Base-by-base conservation (phyloP, 2,113 vertebrate species). In the Saimiri boliviensis region DNA sequence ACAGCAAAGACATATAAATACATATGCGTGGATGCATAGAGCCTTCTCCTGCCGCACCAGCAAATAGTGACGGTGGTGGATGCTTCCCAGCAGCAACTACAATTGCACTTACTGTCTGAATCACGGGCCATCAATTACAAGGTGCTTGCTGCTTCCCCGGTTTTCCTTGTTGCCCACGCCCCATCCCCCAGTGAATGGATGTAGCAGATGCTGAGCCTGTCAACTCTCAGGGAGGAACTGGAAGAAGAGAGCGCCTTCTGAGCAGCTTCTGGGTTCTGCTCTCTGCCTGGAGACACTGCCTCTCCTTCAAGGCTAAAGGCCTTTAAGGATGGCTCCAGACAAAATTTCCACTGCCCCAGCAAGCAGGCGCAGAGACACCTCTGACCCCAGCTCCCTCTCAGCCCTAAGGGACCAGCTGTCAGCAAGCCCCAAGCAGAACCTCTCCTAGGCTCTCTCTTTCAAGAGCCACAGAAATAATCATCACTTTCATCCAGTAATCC, bases 41-140 rank as follows among this genome's bases (percentile, higher is more conserved):
- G 47, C 35, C 35, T n/a, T 49, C 85, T 71, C 7, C 0, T 8
- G 27, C 0, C 0, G 1, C 71, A 56, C 45, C 14, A 40, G 71
- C 2, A 0, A n/a, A 9, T 0, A 35, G 42, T 0, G 0, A 30
- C 9, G 81, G 54, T 7, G 32, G 30, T 11, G 30, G 66, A 2
- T 58, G 20, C 73, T 37, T 68, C 88, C 68, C 42, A 25, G 74
- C 20, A 37, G 49, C 23, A 3, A 9, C 5, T 20, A 25, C 32
- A 32, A 1, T 21, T 5, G 11, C 82, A 76, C 73, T 82, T 71
- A 14, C 71, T 66, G 47, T 58, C 27, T 81, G 71, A 56, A 13
- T 60, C 27, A n/a, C 3, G 37, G 60, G 56, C 54, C 47, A 17
- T 13, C 25, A 6, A 0, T 1, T n/a, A 56, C 13, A 23, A 0